These are phyloP conservation scores for Choristoneura fumiferana DNA, from an alignment of 1,140 invertebrate genomes.

Conservation along the genomic window DNA sequence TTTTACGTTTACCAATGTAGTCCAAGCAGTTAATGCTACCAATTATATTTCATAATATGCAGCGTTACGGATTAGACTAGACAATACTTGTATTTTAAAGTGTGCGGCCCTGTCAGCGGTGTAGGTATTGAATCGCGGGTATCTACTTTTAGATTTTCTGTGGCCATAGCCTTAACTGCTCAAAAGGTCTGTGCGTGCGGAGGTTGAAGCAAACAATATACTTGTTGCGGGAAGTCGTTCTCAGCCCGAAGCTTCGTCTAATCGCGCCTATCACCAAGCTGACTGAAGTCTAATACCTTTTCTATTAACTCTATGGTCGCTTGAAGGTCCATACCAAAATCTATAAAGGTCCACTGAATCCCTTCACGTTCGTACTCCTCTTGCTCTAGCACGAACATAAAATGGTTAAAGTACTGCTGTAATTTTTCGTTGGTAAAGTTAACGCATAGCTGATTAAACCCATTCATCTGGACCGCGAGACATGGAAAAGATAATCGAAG, in stretches of 20 bases:
- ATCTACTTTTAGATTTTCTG: not conserved
- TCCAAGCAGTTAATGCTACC: not conserved
- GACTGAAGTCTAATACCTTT: constrained; percentile 85
- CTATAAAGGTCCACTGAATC: constrained; percentile 94
- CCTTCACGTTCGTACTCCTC: constrained; percentile 96
- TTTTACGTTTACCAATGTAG: not conserved
- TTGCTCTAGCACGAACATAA: constrained; percentile 98
- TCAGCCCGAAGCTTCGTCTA: constrained; percentile 59
- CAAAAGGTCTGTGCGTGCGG: not conserved
- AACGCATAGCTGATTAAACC: constrained; percentile 98
- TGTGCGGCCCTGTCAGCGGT: not conserved
- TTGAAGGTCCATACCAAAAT: constrained; percentile 96
- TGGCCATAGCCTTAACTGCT: not conserved
- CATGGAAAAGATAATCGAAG: constrained; percentile 70
- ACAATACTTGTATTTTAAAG: not conserved
- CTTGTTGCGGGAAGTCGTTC: constrained; percentile 41
- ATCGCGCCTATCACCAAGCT: constrained; percentile 52
- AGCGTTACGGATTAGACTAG: not conserved
- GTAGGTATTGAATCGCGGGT: not conserved
- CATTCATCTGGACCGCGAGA: constrained; percentile 86
- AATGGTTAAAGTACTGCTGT: constrained; percentile 98
- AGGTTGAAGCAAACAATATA: constrained; percentile 42
- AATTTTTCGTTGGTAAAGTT: constrained; percentile 98
- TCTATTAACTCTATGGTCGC: constrained; percentile 95
- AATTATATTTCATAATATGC: not conserved